Base-by-base conservation (phyloP, 1,140 invertebrate species). In the Calephelis virginiensis region DNA sequence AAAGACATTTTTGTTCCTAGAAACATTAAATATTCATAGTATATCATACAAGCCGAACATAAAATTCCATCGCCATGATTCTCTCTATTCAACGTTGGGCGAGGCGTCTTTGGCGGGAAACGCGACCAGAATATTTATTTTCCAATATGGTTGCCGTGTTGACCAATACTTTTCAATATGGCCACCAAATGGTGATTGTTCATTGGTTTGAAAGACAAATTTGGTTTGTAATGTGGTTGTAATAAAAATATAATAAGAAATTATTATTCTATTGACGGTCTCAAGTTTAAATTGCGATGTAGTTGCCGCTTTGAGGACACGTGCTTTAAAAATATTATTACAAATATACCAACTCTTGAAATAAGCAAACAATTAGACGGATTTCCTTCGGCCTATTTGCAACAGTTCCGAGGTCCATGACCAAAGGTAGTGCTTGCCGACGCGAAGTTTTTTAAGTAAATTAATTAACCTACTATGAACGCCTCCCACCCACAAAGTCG, bases 1-100 rank as follows among this genome's bases (percentile, higher is more conserved):
- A 67, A 75, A 78, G 69, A 76, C 69, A 73, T 72, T 75, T 68
- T 73, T 68, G 73, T 85, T 83, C 80, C 70, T 78, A 81, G 81
- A 79, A 85, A 70, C 60, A 71, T 86, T 82, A 82, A 73, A 82
- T 83, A 88, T 86, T 86, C 85, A 85, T 81, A 75, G 81, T 84
- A 82, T 83, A 84, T 86, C 77, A 83, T 83, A 81, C 77, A 76
- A 73, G 74, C 70, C 78, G 81, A 80, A 83, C 85, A 86, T 81
- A 59, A 82, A 85, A 86, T 87, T 86, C 85, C 83, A 80, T 82
- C 71, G 79, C 74, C 77, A 83, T 88, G 83, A 89, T 88, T 88
- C 83, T 81, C 85, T 88, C 85, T 81, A 84, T 89, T 80, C 80
- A 83, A 72, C 71, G 77, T 74, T 84, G 82, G 85, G 76, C 76